A percentile compares a stretch with the other conserved stretches of the same genome.
phyloP scores from a whole-genome alignment of 53 echinoderm and acorn worm species.

The Apostichopus leukothele region DNA sequence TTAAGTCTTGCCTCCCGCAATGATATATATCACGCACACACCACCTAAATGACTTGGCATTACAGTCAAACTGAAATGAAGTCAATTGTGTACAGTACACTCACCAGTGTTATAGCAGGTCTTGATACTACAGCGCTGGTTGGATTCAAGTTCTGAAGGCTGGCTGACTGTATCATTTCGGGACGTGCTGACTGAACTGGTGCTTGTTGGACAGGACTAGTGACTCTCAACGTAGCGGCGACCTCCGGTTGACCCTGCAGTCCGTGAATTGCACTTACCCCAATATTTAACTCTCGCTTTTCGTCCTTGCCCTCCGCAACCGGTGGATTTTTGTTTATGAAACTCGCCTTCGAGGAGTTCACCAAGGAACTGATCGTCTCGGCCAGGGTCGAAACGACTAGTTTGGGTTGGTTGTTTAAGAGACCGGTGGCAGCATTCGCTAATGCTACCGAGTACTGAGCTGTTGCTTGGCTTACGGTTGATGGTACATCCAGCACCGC shows the following conservation, averaged over 20 bases:
- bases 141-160: neutral
- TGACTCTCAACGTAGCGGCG: neutral
- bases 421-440: neutral
- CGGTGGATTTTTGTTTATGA: neutral
- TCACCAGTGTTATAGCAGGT: neutral
- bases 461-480: neutral
- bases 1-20: no score
- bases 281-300: neutral
- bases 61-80: no score
- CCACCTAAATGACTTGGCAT: no score
- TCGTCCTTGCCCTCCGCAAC: neutral
- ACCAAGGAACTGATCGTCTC: neutral
- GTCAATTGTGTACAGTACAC: neutral
- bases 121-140: neutral
- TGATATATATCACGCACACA: no score
- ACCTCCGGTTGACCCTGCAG: neutral
- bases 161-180: neutral
- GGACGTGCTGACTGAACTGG: neutral
- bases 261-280: neutral
- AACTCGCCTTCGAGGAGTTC: neutral
- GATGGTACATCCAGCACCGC: neutral
- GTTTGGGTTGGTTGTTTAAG: neutral
- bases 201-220: neutral
- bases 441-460: neutral
- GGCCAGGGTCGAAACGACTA: neutral